Conservation (phyloP, 2,113 vertebrate species). For the Thunnus maccoyii region DNA sequence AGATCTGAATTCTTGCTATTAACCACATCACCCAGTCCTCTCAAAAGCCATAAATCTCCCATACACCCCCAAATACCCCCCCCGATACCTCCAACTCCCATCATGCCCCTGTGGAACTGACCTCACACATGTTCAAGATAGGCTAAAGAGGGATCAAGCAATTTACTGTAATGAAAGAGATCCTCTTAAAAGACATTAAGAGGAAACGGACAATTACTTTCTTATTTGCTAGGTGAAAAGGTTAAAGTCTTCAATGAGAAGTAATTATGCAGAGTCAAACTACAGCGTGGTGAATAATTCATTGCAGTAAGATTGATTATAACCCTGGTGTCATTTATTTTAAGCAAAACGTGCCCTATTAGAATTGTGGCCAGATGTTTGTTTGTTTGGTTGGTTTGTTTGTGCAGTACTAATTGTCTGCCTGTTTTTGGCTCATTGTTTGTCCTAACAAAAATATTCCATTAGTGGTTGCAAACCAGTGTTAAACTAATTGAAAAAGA, state of each 20-base stretch:
- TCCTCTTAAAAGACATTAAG: conserved; percentile 44
- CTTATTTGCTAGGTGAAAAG: conserved; percentile 60
- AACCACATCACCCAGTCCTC: background rate
- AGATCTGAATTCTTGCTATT: too few relatives aligned
- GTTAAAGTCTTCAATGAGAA: conserved; percentile 60
- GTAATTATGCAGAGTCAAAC: conserved; percentile 58
- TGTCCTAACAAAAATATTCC: background rate
- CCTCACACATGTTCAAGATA: conserved; percentile 9
- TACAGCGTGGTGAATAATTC: conserved; percentile 56
- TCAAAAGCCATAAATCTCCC: background rate
- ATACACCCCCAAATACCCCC: background rate
- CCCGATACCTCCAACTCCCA: conserved; percentile 2
- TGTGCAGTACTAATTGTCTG: background rate
- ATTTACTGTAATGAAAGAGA: conserved; percentile 49
- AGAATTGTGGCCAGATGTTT: conserved; percentile 11
- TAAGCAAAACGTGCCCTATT: conserved; percentile 21
- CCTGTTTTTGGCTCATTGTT: conserved; percentile 28
- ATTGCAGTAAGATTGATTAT: conserved; percentile 38
- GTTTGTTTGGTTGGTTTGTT: conserved; percentile 13
- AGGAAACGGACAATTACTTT: conserved; percentile 55
- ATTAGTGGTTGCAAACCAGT: background rate
- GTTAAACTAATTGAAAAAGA: conserved; percentile 20
- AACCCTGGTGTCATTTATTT: conserved; percentile 17
- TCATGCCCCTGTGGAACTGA: conserved; percentile 16
- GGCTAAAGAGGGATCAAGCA: conserved; percentile 21